Base-by-base conservation (phyloP, 2,113 vertebrate species). In the Callaeas wilsoni region DNA sequence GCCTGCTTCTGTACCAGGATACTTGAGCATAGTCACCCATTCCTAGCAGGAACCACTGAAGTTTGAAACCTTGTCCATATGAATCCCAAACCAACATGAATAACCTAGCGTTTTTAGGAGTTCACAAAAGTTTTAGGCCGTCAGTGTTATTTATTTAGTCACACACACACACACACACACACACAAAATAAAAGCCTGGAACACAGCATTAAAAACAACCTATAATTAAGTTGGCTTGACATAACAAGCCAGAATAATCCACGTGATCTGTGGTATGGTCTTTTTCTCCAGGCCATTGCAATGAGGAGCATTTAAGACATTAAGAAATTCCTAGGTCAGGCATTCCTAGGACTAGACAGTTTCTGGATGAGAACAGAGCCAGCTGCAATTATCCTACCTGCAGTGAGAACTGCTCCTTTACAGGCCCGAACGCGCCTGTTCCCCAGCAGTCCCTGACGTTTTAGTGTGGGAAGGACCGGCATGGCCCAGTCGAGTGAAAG, bases 221-320 rank as follows among this genome's bases (percentile, higher is more conserved):
- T 91, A 4, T 73, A 85, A 76, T 89, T 90, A 93, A 85, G 16
- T 3, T 90, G 46, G 42, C 67, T 90, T 79, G 22, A 29, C 29
- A 33, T 16, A 68, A 29, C 44, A 22, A 75, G 78, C 62, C 65
- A 87, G 82, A 76, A 69, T 57, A 80, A 53, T 41, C n/a, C 70
- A 82, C 0, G 0, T 75, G 75, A 60, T 17, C 22, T 68, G 9
- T 47, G 64, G 21, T 50, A 29, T 0, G 0, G 27, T 35, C 30
- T 37, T 85, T 91, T 91, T 37, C 75, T 87, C 52, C 47, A 73
- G 44, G 39, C 25, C 10, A n/a, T 39, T 67, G 20, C 23, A 49
- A 49, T 21, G 19, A 65, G 9, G 4, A 71, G 2, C 30, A 71
- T 37, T 33, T 87, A 89, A 68, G 39, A 35, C 16, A n/a, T 3